Conservation (phyloP, 2,888 invertebrate genomes). For the Zelleria hepariella region DNA sequence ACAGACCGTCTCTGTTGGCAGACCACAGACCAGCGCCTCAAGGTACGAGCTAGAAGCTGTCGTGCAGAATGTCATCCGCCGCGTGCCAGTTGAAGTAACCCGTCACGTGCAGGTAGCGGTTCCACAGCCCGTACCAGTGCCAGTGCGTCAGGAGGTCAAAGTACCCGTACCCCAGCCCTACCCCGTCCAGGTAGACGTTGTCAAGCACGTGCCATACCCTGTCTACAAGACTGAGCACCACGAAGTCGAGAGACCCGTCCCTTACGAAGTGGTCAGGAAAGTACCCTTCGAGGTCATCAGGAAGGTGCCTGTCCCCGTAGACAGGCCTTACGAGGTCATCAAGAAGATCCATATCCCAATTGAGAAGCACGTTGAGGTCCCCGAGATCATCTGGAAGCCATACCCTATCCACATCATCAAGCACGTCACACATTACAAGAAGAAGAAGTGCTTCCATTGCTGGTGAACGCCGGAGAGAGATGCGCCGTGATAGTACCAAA, state of each 20-base stretch:
- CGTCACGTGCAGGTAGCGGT: conserved; percentile 53
- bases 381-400: conserved; percentile 60
- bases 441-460: conserved; percentile 46
- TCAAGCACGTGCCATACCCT: conserved; percentile 58
- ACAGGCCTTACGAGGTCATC: conserved; percentile 60
- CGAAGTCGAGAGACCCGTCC: conserved; percentile 57
- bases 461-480: conserved; percentile 32
- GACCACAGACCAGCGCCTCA: conserved; percentile 28
- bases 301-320: conserved; percentile 53
- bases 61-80: conserved; percentile 56
- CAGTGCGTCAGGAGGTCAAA: conserved; percentile 53
- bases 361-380: conserved; percentile 58
- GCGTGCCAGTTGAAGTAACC: conserved; percentile 57
- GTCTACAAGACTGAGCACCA: conserved; percentile 59
- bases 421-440: conserved; percentile 63
- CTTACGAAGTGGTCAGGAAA: conserved; percentile 49
- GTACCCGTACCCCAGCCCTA: conserved; percentile 64
- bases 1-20: conserved; percentile 12
- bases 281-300: conserved; percentile 59
- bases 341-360: conserved; percentile 56
- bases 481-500: conserved; percentile 52
- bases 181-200: conserved; percentile 57
- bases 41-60: conserved; percentile 61
- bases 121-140: conserved; percentile 51
- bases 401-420: conserved; percentile 64